phyloP scores from a whole-genome alignment of 2,797 vertebrate genomes.

The Synanceia verrucosa region DNA sequence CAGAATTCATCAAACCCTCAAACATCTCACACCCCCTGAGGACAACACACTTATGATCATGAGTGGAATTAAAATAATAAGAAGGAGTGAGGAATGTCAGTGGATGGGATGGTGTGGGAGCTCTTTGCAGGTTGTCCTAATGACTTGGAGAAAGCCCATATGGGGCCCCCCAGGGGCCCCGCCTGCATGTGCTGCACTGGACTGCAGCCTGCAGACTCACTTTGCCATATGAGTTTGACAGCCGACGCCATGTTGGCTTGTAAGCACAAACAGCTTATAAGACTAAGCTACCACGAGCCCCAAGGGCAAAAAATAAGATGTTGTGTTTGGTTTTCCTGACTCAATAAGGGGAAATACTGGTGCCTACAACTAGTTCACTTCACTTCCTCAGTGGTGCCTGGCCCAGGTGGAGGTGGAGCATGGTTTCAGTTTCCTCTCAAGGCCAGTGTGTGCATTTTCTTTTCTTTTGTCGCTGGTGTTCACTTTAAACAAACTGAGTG shows the following conservation, averaged over 20 bases:
- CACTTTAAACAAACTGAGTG: constrained; percentile 26
- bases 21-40: neutral
- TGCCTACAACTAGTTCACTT: constrained; percentile 58
- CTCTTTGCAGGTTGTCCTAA: constrained; percentile 5
- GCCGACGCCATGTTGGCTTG: constrained; percentile 39
- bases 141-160: constrained; percentile 43
- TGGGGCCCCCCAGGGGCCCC: constrained; percentile 15
- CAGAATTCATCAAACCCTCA: constrained; percentile 1
- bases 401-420: constrained; percentile 10
- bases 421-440: constrained; percentile 15
- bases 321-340: constrained; percentile 51
- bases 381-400: constrained; percentile 41
- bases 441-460: constrained; percentile 19
- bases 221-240: constrained; percentile 59
- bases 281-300: constrained; percentile 57
- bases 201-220: constrained; percentile 48
- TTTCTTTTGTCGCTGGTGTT: constrained; percentile 28
- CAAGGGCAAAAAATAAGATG: constrained; percentile 58
- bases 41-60: neutral
- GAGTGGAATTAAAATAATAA: too few relatives aligned
- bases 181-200: constrained; percentile 30
- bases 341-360: constrained; percentile 59
- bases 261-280: constrained; percentile 68
- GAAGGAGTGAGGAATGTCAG: neutral
- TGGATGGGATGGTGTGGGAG: neutral